phyloP scores from a whole-genome alignment of 2,888 invertebrate genomes.

The Philhelius pedissequus region DNA sequence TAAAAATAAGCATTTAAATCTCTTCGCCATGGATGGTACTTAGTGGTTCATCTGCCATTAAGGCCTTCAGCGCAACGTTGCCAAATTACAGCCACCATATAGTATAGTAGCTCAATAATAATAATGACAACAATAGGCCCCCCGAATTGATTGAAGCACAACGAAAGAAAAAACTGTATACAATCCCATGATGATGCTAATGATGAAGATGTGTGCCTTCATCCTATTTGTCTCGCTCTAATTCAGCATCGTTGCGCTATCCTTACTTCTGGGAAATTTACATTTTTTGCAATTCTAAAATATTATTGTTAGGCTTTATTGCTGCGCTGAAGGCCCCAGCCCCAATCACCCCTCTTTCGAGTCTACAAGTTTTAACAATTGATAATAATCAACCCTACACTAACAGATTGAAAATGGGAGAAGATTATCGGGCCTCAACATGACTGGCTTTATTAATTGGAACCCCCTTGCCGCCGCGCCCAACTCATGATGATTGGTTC shows the following conservation, averaged over 20 bases:
- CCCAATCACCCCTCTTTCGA: background rate
- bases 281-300: conserved; percentile 49
- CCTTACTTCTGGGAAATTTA: conserved; percentile 17
- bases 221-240: background rate
- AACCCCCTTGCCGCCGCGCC: background rate
- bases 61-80: background rate
- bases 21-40: background rate
- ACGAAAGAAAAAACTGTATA: background rate
- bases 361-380: conserved; percentile 14
- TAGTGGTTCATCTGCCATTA: conserved; percentile 7
- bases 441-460: conserved; percentile 42
- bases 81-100: background rate
- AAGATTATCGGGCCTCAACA: background rate
- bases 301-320: background rate
- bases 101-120: background rate
- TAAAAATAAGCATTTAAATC: conserved; percentile 35
- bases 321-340: background rate
- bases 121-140: conserved; percentile 50
- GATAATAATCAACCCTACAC: conserved; percentile 50
- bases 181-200: conserved; percentile 24
- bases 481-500: background rate
- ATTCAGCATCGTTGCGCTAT: background rate
- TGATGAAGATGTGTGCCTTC: conserved; percentile 31
- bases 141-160: conserved; percentile 48
- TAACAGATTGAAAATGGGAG: background rate